Conservation (phyloP, 2,113 vertebrate species). For the Corydoras maculifer region DNA sequence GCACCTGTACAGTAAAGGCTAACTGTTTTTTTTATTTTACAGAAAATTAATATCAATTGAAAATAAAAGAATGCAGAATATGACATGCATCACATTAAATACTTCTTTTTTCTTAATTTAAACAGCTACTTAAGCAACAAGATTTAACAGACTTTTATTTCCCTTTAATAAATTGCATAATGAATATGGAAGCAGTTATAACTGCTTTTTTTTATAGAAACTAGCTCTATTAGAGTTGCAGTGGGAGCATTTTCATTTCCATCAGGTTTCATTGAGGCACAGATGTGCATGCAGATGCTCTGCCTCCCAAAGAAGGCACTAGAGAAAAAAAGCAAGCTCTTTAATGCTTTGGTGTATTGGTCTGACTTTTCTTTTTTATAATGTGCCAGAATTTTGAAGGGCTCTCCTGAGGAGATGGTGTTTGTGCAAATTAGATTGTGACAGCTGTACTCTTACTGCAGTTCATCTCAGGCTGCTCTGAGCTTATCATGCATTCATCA, state of each 20-base stretch:
- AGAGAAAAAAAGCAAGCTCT: conserved; percentile 41
- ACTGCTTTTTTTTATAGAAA: conserved; percentile 5
- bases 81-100: conserved; percentile 16
- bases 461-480: conserved; percentile 47
- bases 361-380: conserved; percentile 54
- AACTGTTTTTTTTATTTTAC: too few species aligned
- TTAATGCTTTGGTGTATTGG: conserved; percentile 46
- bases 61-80: too few species aligned
- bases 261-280: background rate
- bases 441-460: conserved; percentile 51
- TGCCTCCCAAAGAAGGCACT: conserved; percentile 43
- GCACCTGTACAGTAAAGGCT: too few species aligned
- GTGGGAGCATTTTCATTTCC: conserved; percentile 7
- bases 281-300: conserved; percentile 50
- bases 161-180: conserved; percentile 22
- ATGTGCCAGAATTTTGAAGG: conserved; percentile 39
- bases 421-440: conserved; percentile 47
- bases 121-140: conserved; percentile 6
- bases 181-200: background rate
- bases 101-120: conserved; percentile 25
- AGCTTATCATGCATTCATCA: background rate
- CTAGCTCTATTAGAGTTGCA: background rate
- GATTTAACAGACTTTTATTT: conserved; percentile 7
- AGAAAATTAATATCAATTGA: too few species aligned
- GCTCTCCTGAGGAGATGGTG: conserved; percentile 47